A percentile compares a stretch with the other conserved stretches of the same genome.
These are phyloP conservation scores for Chloropsis cyanopogon DNA, from an alignment of 2,113 vertebrate species.

Conservation along the genomic window DNA sequence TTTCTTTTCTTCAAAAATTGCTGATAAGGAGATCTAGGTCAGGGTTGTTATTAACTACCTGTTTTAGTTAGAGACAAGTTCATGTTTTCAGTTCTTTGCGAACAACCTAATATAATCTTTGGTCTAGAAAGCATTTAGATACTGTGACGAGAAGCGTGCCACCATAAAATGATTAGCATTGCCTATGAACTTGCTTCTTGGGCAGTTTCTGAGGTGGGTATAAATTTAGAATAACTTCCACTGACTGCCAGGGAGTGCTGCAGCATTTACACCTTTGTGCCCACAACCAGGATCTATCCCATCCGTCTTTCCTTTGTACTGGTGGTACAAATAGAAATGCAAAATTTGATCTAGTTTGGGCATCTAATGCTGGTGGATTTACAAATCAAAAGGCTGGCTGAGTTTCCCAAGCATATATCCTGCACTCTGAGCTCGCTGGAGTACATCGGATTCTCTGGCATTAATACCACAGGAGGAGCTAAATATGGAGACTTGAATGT, in stretches of 20 bases:
- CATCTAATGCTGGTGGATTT: background rate
- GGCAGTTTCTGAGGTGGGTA: background rate
- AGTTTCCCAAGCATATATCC: constrained; percentile 1
- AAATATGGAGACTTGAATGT: constrained; percentile 37
- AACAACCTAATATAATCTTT: constrained; percentile 12
- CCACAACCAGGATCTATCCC: background rate
- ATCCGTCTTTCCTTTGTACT: background rate
- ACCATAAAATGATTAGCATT: background rate
- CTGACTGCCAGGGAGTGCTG: background rate
- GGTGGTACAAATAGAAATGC: constrained; percentile 36
- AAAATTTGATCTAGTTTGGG: constrained; percentile 9
- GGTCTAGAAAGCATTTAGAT: background rate
- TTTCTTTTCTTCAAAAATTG: background rate
- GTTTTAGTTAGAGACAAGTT: background rate
- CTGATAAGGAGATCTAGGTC: constrained; percentile 24
- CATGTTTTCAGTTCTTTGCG: background rate
- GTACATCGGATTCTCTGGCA: constrained; percentile 39
- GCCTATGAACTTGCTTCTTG: background rate
- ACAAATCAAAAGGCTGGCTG: constrained; percentile 41
- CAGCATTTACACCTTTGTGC: background rate
- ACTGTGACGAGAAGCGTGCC: background rate
- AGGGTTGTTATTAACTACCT: background rate
- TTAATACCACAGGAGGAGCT: constrained; percentile 32
- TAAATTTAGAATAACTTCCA: background rate
- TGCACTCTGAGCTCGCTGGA: constrained; percentile 12